Evolutionary conservation across 2,888 invertebrate genomes (phyloP), one percentile per base, ranked within the genome.

Genomic region (Agrochola lychnidis): DNA sequence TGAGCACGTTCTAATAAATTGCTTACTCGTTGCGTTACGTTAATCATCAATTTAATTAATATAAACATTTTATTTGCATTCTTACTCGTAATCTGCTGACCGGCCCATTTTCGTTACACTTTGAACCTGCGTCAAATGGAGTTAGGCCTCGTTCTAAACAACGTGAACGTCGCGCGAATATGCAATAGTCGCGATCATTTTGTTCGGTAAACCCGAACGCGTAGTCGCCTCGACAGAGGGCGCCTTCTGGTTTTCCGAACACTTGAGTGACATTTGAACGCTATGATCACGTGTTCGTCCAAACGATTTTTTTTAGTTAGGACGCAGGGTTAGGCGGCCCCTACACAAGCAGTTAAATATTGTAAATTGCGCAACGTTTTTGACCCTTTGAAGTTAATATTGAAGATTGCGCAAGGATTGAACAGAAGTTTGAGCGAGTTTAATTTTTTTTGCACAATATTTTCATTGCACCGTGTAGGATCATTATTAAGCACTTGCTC

Each of bases 11-110:
- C 2, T 53, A 0, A 69, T 72, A 30, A 40, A 73, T 42, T 42
- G 42, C 6, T 70, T 70, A 72, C 5, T 57, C 36, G 22, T 12
- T 62, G 12, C 10, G 1, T 36, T 22, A 6, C 22, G 36, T 22
- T 22, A 22, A 36, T 36, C 7, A 14, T 22, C 14, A 22, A 61
- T 67, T 68, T 25, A 69, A 57, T 53, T 40, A 25, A 42, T n/a
- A 30, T 22, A 30, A 22, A 70, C 4, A 64, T 30, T 30, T 25
- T 4, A 16, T 14, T 45, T 45, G 12, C 45, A 45, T 45, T 45
- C 45, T 4, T 45, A 12, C 63, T 63, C 30, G 42, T 42, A 22
- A 70, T 63, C 42, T 64, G 70, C 70, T 42, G 42, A 70, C 64
- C 25, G 14, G 25, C 42, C 9, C 3, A 70, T 2, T 25, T 61